Percentiles rank a stretch among this genome's conserved stretches.
Conservation (phyloP, 2,113 vertebrate genomes). For the Peromyscus maniculatus region DNA sequence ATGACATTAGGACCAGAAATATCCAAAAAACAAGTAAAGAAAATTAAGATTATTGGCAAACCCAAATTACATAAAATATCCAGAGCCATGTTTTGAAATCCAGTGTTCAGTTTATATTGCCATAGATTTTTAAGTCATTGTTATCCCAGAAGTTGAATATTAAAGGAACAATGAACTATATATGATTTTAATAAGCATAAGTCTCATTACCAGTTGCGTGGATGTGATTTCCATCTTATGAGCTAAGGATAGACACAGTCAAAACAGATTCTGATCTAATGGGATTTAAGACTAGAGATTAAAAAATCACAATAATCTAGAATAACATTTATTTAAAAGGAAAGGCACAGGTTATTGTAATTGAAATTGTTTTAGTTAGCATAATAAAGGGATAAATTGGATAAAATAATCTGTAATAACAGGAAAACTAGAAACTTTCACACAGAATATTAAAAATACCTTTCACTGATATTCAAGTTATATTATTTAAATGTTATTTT, state of each 20-base stretch:
- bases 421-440: slow-evolving; percentile 29
- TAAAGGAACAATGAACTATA: background rate
- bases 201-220: background rate
- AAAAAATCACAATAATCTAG: background rate
- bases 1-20: background rate
- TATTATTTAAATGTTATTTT: slow-evolving; percentile 30
- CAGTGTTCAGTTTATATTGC: background rate
- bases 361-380: slow-evolving; percentile 6
- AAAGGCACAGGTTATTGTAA: slow-evolving; percentile 1
- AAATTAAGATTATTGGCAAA: background rate
- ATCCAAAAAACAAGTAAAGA: background rate
- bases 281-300: background rate
- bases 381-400: background rate
- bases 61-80: background rate
- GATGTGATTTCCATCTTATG: background rate
- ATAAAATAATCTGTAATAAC: background rate
- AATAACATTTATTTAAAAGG: slow-evolving; percentile 45
- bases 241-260: background rate
- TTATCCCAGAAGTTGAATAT: slow-evolving; percentile 32
- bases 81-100: background rate
- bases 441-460: background rate
- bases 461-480: slow-evolving; percentile 27
- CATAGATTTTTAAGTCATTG: background rate
- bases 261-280: background rate
- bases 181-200: background rate